Percentiles rank a stretch among this genome's conserved stretches.
Conservation (phyloP, 2,888 invertebrate genomes). For the Xestia xanthographa region DNA sequence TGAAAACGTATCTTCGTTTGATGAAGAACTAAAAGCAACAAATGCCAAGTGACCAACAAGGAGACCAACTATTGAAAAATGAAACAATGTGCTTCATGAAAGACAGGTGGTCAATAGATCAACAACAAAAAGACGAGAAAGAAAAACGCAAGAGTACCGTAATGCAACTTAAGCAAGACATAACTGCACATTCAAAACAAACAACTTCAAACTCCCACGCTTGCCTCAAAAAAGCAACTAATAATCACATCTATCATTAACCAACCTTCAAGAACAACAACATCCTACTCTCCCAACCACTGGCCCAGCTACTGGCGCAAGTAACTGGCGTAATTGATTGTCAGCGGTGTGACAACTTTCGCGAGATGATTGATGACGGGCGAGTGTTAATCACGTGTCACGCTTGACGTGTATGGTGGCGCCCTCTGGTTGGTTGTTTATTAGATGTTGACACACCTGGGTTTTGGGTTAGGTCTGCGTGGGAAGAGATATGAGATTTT, state of each 20-base stretch:
- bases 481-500: slow-evolving; percentile 11
- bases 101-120: neutral
- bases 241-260: slow-evolving; percentile 50
- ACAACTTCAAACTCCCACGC: slow-evolving; percentile 43
- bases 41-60: neutral
- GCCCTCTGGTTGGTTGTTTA: slow-evolving; percentile 44
- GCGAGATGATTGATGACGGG: slow-evolving; percentile 59
- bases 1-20: neutral
- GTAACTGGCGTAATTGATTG: slow-evolving; percentile 59
- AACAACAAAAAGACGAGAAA: neutral
- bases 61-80: neutral
- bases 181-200: slow-evolving; percentile 22
- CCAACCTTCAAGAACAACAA: slow-evolving; percentile 28
- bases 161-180: neutral
- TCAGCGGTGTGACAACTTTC: slow-evolving; percentile 61
- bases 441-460: slow-evolving; percentile 40
- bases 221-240: slow-evolving; percentile 17
- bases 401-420: slow-evolving; percentile 50
- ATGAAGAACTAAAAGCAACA: neutral
- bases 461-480: neutral
- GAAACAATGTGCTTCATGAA: neutral
- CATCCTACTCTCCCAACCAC: slow-evolving; percentile 46
- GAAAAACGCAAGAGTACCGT: neutral
- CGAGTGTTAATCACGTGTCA: slow-evolving; percentile 57
- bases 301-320: slow-evolving; percentile 44